Evolutionary conservation across 2,113 vertebrate genomes (phyloP), one percentile per base, ranked within the genome.

Genomic region (Eurypyga helias): DNA sequence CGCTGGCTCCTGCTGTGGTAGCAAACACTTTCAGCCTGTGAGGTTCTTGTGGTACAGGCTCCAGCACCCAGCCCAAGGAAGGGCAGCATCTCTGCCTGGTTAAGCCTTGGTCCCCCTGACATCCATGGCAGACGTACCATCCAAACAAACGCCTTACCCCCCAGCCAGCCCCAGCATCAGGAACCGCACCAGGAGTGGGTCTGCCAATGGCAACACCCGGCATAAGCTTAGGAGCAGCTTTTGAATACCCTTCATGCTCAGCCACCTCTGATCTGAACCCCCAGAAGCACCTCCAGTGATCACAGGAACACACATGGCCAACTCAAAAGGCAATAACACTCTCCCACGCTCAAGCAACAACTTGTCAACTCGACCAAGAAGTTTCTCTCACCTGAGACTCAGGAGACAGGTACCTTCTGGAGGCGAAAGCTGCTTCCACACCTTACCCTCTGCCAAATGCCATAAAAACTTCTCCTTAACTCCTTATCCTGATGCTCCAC

Each of bases 361-460:
- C 41, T 26, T 49, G 10, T 6, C 90, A 46, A 6, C 13, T 15
- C 66, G 46, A 34, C n/a, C 26, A 66, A 45, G 11, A 29, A 58
- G 5, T 4, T 76, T 49, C 29, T 90, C 96, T 92, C 89, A 97
- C 97, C 97, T 94, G 95, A 78, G 72, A 71, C 52, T 88, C 89
- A 21, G 65, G 7, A 94, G 57, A 64, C 11, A 2, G 70, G 61
- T 60, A 71, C 52, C 43, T 67, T 73, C 72, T 24, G 51, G 60
- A 92, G 49, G 24, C 1, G 10, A 94, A 94, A 78, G 76, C 77
- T 75, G 83, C 77, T 81, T 3, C 48, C 48, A 52, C 73, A 3
- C 57, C 72, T 86, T n/a, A 97, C 38, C 11, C 69, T 64, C 91
- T 89, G 86, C 83, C 72, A 36, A 83, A 52, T 60, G 13, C 92